These are phyloP conservation scores for Corapipo altera DNA, from an alignment of 2,113 vertebrate genomes.

Conservation along the genomic window DNA sequence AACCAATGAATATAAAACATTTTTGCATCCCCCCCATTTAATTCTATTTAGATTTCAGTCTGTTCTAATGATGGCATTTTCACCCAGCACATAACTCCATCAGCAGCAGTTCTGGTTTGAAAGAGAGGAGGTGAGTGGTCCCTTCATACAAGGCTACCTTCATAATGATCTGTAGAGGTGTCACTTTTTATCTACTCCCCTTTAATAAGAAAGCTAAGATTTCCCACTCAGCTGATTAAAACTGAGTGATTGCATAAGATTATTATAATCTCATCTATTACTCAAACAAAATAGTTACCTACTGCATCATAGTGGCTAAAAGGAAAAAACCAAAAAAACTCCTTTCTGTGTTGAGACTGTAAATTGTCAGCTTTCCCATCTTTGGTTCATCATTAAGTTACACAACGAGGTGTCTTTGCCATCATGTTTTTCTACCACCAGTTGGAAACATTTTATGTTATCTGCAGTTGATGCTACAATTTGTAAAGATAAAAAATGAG, in stretches of 20 bases:
- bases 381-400: neutral
- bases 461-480: neutral
- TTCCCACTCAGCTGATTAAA: slow-evolving; percentile 45
- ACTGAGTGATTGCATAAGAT: slow-evolving; percentile 11
- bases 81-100: neutral
- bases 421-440: neutral
- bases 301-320: neutral
- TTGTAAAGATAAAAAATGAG: neutral
- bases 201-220: slow-evolving; percentile 44
- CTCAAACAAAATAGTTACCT: neutral
- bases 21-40: neutral
- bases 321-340: neutral
- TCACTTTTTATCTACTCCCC: slow-evolving; percentile 11
- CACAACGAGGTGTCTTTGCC: neutral
- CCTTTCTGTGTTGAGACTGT: neutral
- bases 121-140: neutral
- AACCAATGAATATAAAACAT: neutral
- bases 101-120: neutral
- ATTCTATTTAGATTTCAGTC: slow-evolving; percentile 45
- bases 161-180: neutral
- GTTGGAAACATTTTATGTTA: neutral
- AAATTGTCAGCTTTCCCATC: neutral
- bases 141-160: slow-evolving; percentile 13
- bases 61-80: slow-evolving; percentile 32
- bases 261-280: slow-evolving; percentile 3